Conservation (phyloP, 2,888 invertebrate genomes). For the Habroteleia sp. region DNA sequence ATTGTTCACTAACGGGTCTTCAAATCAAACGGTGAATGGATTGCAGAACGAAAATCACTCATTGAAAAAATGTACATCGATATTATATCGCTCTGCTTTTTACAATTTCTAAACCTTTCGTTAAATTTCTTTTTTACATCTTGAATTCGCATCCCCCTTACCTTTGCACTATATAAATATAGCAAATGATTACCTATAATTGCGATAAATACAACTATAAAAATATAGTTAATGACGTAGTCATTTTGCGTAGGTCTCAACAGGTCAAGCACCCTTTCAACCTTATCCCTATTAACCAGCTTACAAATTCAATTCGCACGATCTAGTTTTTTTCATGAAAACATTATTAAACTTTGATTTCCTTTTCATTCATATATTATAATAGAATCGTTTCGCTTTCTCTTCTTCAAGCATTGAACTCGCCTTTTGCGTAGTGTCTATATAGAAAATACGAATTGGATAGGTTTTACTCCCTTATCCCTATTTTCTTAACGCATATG, state of each 20-base stretch:
- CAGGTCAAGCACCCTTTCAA: slow-evolving; percentile 70
- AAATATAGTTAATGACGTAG: slow-evolving; percentile 58
- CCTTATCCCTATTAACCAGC: slow-evolving; percentile 66
- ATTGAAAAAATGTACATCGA: slow-evolving; percentile 40
- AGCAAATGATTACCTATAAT: slow-evolving; percentile 56
- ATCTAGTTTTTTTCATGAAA: slow-evolving; percentile 33
- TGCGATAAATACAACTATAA: slow-evolving; percentile 61
- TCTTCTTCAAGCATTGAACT: slow-evolving; percentile 39
- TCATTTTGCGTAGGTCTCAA: slow-evolving; percentile 44
- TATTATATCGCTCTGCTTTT: slow-evolving; percentile 12
- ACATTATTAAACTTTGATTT: slow-evolving; percentile 26
- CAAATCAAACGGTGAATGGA: slow-evolving; percentile 12
- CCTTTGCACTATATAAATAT: slow-evolving; percentile 51
- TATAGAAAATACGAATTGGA: slow-evolving; percentile 59
- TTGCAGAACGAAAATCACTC: slow-evolving; percentile 27
- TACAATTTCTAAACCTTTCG: slow-evolving; percentile 1
- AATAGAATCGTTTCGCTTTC: slow-evolving; percentile 21
- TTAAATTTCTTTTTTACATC: slow-evolving; percentile 4
- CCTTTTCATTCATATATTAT: slow-evolving; percentile 32
- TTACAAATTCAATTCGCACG: slow-evolving; percentile 66
- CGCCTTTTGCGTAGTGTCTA: slow-evolving; percentile 36
- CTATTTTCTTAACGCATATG: slow-evolving; percentile 61
- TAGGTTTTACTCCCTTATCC: slow-evolving; percentile 51
- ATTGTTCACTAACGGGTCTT: slow-evolving; percentile 11
- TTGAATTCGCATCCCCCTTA: slow-evolving; percentile 34